Conservation (phyloP, 2,888 invertebrate species). For the Altica lythri region DNA sequence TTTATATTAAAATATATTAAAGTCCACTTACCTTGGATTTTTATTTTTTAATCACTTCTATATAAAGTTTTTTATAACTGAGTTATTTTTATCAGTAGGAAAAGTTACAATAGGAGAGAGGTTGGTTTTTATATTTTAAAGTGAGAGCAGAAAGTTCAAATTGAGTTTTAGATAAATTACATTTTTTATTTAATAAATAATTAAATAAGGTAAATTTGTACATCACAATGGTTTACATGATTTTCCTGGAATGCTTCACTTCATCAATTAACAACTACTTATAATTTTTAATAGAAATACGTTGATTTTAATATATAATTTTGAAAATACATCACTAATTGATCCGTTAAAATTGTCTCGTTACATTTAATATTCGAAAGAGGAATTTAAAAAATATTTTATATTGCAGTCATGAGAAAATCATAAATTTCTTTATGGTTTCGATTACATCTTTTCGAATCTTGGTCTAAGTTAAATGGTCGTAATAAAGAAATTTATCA, state of each 20-base stretch:
- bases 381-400: conserved; percentile 1
- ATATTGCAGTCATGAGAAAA: too few relatives aligned
- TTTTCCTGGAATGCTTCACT: conserved; percentile 39
- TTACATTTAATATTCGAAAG: conserved; percentile 18
- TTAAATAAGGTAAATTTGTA: conserved; percentile 45
- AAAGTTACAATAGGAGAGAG: conserved; percentile 12
- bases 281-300: conserved; percentile 40
- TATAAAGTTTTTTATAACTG: too few relatives aligned
- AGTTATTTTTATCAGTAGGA: conserved; percentile 10
- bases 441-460: too few relatives aligned
- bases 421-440: too few relatives aligned
- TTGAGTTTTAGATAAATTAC: conserved; percentile 22
- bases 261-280: conserved; percentile 38
- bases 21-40: conserved; percentile 13
- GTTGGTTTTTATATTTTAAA: conserved; percentile 3
- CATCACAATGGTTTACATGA: conserved; percentile 47
- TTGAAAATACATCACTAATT: conserved; percentile 42
- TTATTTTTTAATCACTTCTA: neutral
- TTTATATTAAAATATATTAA: too few relatives aligned
- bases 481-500: too few relatives aligned
- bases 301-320: conserved; percentile 35
- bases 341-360: conserved; percentile 40
- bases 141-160: neutral
- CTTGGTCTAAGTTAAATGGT: too few relatives aligned
- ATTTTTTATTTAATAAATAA: conserved; percentile 34